A percentile compares a stretch with the other conserved stretches of the same genome.
These are phyloP conservation scores for Thymelicus lineola DNA, from an alignment of 2,888 invertebrate species.

Conservation along the genomic window DNA sequence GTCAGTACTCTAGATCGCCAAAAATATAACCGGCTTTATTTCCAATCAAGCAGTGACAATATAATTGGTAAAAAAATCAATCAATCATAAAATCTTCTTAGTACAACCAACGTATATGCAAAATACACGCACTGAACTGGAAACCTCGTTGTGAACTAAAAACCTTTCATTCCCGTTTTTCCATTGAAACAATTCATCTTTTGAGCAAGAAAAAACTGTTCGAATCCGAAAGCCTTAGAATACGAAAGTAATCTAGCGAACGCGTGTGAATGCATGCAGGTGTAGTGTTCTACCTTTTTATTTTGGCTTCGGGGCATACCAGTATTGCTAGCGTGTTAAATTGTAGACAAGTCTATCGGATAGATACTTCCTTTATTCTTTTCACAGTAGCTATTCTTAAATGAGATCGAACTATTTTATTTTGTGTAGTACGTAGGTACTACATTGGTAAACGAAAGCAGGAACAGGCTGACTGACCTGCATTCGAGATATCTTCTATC, in stretches of 20 bases:
- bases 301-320: constrained; percentile 46
- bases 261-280: constrained; percentile 69
- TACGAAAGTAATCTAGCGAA: constrained; percentile 65
- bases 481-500: no score
- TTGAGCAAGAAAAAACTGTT: constrained; percentile 59
- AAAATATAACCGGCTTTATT: no score
- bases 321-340: constrained; percentile 45
- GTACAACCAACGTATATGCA: constrained; percentile 6
- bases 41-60: no score
- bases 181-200: constrained; percentile 60
- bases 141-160: constrained; percentile 23
- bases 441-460: no score
- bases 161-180: constrained; percentile 33
- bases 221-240: constrained; percentile 52
- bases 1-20: no score
- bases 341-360: constrained; percentile 41
- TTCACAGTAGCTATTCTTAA: background rate
- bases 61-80: no score
- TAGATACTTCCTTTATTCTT: constrained; percentile 11
- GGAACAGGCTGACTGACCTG: no score
- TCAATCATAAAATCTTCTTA: no score
- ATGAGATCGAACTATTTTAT: background rate
- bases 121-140: constrained; percentile 30
- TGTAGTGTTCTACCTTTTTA: constrained; percentile 61
- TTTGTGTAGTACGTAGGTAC: no score